These are phyloP conservation scores for Reticulitermes lucifugus DNA, from an alignment of 2,888 invertebrate species.

Conservation along the genomic window DNA sequence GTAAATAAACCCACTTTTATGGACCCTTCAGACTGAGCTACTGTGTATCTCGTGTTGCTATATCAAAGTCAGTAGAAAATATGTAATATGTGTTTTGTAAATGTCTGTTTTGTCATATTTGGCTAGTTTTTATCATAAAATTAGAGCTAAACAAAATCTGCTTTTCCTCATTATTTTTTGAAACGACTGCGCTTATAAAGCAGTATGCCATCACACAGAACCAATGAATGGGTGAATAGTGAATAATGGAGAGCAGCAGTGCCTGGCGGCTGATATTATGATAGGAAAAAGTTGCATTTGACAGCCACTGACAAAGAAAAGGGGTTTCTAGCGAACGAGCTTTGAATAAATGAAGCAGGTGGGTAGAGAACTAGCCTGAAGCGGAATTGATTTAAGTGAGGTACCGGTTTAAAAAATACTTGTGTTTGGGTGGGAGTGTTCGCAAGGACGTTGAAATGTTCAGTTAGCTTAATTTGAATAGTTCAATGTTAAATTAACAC, in stretches of 20 bases:
- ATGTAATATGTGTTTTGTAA: no score
- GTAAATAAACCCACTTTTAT: no score
- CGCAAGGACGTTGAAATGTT: neutral
- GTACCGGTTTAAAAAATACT: neutral
- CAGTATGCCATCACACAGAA: neutral
- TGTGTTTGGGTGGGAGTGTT: neutral
- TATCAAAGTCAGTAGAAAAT: no score
- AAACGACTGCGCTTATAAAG: neutral
- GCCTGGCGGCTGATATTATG: neutral
- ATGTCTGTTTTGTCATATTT: no score
- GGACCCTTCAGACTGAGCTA: no score
- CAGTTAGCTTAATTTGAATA: neutral
- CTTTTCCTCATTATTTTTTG: neutral
- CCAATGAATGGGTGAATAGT: neutral
- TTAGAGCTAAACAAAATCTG: neutral
- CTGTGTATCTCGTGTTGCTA: no score
- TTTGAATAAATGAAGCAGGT: neutral
- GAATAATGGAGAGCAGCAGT: neutral
- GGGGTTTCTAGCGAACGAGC: neutral
- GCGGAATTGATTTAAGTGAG: neutral
- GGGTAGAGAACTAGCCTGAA: neutral
- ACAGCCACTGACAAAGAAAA: neutral
- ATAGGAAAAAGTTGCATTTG: neutral
- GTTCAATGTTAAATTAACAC: neutral
- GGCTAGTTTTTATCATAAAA: neutral